Conservation (phyloP, 2,113 vertebrate genomes). For the Terrapene triunguis region DNA sequence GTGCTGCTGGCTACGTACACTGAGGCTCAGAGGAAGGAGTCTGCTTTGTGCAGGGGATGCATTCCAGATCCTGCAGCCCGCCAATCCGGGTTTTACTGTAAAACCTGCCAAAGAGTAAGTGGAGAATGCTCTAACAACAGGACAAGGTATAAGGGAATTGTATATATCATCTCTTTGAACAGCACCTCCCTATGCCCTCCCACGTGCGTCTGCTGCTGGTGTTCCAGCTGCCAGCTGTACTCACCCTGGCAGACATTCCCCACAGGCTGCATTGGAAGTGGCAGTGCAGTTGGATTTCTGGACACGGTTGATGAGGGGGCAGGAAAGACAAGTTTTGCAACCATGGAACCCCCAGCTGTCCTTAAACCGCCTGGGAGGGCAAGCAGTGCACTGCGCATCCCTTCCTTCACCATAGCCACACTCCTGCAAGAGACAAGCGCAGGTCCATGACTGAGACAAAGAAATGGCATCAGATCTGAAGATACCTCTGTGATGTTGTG, state of each 20-base stretch:
- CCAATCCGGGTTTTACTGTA: conserved; percentile 85
- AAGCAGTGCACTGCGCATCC: conserved; percentile 74
- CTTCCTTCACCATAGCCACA: conserved; percentile 82
- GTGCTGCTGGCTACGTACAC: conserved; percentile 72
- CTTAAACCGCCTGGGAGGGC: conserved; percentile 84
- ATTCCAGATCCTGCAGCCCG: conserved; percentile 85
- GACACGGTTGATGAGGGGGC: conserved; percentile 81
- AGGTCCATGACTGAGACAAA: fast-evolving
- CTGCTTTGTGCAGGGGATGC: conserved; percentile 84
- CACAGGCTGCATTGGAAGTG: conserved; percentile 79
- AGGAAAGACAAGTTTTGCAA: conserved; percentile 85
- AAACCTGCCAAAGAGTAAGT: conserved; percentile 77
- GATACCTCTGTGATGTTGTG: fast-evolving
- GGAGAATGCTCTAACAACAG: neutral
- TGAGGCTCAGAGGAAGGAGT: conserved; percentile 77
- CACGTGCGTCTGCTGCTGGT: fast-evolving
- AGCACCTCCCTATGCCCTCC: fast-evolving
- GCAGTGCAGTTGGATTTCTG: conserved; percentile 81
- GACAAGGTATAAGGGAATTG: neutral
- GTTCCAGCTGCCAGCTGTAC: fast-evolving
- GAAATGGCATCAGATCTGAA: neutral
- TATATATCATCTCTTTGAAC: neutral
- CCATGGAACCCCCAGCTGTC: conserved; percentile 81
- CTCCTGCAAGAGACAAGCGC: conserved; percentile 69
- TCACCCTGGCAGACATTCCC: conserved; percentile 86